These are phyloP conservation scores for Leiothrix lutea DNA, from an alignment of 2,113 vertebrate genomes.

Conservation along the genomic window DNA sequence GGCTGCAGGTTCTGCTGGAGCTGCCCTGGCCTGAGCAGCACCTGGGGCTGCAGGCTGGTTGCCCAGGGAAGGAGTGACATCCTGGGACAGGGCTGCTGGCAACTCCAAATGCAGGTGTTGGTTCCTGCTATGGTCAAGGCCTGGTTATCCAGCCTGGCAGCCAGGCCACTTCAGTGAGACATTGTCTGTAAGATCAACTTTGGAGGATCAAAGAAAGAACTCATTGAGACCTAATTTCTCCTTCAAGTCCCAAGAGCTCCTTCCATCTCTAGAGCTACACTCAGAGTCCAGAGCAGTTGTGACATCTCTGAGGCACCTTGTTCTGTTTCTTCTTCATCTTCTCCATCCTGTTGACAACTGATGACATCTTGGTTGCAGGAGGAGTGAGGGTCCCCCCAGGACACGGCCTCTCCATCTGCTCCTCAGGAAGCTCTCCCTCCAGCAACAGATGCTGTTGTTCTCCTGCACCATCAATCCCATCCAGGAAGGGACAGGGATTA, in stretches of 20 bases:
- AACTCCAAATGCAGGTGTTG: fast-evolving
- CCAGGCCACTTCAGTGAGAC: neutral
- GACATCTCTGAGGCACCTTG: neutral
- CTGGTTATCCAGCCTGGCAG: neutral
- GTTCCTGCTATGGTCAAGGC: neutral
- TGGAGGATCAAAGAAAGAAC: neutral
- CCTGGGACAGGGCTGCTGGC: neutral
- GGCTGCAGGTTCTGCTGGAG: neutral
- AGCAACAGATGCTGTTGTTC: conserved; percentile 31
- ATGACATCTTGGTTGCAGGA: neutral
- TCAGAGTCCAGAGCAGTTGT: fast-evolving
- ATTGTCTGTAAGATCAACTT: neutral
- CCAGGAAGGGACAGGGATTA: conserved; percentile 12
- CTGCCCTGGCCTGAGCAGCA: neutral
- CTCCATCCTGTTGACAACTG: neutral
- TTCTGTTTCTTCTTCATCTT: neutral
- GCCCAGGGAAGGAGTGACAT: neutral
- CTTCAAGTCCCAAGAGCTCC: neutral
- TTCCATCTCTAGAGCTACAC: neutral
- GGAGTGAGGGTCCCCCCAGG: neutral
- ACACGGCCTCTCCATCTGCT: neutral
- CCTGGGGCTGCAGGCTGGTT: neutral
- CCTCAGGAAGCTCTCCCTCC: neutral
- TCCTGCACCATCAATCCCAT: neutral
- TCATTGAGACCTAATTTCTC: neutral